These are phyloP conservation scores for Mayetiola destructor DNA, from an alignment of 2,888 invertebrate species.

Conservation along the genomic window DNA sequence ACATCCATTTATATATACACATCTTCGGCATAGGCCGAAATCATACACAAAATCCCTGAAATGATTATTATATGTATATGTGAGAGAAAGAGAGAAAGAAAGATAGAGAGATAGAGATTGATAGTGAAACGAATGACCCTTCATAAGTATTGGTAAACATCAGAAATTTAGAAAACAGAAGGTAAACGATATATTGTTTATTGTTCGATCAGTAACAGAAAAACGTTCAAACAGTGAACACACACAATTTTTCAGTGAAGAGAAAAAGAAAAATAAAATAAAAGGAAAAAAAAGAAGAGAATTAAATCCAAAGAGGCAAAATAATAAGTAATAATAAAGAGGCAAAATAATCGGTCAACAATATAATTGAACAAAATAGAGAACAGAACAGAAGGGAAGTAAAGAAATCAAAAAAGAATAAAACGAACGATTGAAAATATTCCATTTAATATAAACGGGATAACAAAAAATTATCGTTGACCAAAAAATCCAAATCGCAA, in stretches of 20 bases:
- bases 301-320: neutral
- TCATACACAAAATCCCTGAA: no score
- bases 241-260: neutral
- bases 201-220: constrained; percentile 13
- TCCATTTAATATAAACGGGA: no score
- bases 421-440: no score
- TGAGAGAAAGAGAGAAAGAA: no score
- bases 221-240: constrained; percentile 15
- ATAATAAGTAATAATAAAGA: neutral
- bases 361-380: neutral
- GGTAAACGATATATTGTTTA: constrained; percentile 13
- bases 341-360: neutral
- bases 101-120: no score
- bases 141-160: no score
- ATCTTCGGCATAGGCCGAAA: no score
- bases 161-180: constrained; percentile 12
- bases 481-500: no score
- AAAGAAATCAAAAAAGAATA: neutral
- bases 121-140: no score
- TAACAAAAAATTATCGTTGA: no score
- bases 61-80: no score
- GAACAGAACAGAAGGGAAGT: neutral
- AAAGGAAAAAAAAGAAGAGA: neutral
- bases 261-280: neutral
- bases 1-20: no score